Evolutionary conservation across 2,797 vertebrate genomes (phyloP).

Genomic region (Phataginus tricuspis): DNA sequence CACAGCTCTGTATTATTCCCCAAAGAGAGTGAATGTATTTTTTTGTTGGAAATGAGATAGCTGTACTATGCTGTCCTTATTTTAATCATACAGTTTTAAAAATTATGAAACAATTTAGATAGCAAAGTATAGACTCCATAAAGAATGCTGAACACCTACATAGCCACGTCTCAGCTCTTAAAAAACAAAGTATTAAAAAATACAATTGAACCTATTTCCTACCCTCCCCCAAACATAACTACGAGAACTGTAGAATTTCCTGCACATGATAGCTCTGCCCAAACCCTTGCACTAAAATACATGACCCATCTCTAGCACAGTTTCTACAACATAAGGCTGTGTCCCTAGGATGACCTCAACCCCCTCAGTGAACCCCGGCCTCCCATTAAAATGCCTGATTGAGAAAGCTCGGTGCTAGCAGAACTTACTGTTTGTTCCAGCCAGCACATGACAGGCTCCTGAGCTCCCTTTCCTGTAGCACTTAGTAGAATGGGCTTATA

Average conservation of each 20-base stretch:
- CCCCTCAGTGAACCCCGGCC: background rate
- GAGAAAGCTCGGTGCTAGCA: background rate
- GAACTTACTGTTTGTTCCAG: background rate
- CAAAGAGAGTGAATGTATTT: conserved; percentile 26
- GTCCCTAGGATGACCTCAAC: background rate
- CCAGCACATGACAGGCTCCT: background rate
- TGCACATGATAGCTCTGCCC: background rate
- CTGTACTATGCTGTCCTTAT: background rate
- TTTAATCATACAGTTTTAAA: conserved; percentile 26
- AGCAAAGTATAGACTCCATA: background rate
- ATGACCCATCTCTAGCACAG: background rate
- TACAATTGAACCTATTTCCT: conserved; percentile 7
- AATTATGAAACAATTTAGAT: conserved; percentile 35
- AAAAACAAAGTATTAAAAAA: conserved; percentile 37
- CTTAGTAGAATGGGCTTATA: background rate
- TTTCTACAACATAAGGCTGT: background rate
- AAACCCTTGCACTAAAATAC: background rate
- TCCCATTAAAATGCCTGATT: background rate
- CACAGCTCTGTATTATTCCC: background rate
- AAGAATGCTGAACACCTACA: background rate
- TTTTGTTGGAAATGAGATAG: conserved; percentile 16
- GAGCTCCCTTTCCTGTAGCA: background rate
- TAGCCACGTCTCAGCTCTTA: background rate
- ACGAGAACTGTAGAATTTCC: background rate
- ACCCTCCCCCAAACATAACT: background rate